These are phyloP conservation scores for Scytalopus superciliaris DNA, from an alignment of 2,113 vertebrate genomes.

Conservation along the genomic window DNA sequence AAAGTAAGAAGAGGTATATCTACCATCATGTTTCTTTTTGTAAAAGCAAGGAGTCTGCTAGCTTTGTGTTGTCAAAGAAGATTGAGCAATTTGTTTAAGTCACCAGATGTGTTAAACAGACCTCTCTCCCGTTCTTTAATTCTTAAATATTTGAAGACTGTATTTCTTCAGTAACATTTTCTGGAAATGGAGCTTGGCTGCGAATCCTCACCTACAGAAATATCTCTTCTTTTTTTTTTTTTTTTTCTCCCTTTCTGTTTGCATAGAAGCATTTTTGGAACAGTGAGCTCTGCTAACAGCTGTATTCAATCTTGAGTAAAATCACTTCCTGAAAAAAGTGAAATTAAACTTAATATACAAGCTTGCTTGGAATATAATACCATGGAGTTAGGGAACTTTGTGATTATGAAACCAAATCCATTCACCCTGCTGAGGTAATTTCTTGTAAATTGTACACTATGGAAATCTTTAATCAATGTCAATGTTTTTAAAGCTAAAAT, in stretches of 20 bases:
- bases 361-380: conserved; percentile 68
- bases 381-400: conserved; percentile 53
- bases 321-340: conserved; percentile 75
- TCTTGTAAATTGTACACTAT: conserved; percentile 72
- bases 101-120: background rate
- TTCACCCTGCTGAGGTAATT: conserved; percentile 70
- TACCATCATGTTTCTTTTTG: background rate
- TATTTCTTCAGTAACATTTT: conserved; percentile 36
- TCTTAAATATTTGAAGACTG: background rate
- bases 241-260: conserved; percentile 45
- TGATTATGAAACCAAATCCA: conserved; percentile 71
- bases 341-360: conserved; percentile 73
- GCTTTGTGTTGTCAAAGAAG: background rate
- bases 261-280: conserved; percentile 67
- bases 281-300: conserved; percentile 68
- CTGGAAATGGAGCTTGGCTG: conserved; percentile 19
- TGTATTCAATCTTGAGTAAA: conserved; percentile 77
- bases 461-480: conserved; percentile 63
- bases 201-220: conserved; percentile 63
- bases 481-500: conserved; percentile 62
- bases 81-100: background rate
- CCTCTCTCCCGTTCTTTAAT: background rate
- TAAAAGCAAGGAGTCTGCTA: background rate
- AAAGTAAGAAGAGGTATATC: background rate
- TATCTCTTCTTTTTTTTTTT: conserved; percentile 11